Percentiles rank a stretch among this genome's conserved stretches.
phyloP scores from a whole-genome alignment of 2,797 vertebrate genomes.

The Ateles fusciceps region DNA sequence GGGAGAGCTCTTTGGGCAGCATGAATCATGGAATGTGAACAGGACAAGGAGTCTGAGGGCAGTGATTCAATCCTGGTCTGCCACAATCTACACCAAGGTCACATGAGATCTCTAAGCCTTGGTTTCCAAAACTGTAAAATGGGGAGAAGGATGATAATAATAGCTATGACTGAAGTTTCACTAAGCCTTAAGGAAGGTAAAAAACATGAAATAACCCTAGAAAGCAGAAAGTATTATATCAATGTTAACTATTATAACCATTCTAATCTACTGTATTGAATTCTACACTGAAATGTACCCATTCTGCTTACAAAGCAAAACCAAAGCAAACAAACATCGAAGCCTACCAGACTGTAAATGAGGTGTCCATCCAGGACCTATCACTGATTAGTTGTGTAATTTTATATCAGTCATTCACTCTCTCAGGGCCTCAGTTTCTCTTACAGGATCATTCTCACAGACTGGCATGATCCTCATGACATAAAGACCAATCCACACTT shows the following conservation, averaged over 20 bases:
- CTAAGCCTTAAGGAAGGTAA: neutral
- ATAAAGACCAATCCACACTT: neutral
- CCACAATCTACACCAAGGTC: neutral
- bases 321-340: neutral
- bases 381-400: neutral
- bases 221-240: neutral
- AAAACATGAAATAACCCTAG: neutral
- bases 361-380: neutral
- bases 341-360: neutral
- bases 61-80: neutral
- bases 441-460: neutral
- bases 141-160: neutral
- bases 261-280: neutral
- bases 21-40: neutral
- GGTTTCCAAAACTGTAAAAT: neutral
- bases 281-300: neutral
- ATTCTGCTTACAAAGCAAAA: neutral
- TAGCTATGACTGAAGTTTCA: neutral
- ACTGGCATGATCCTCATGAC: neutral
- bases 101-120: neutral
- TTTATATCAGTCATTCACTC: neutral
- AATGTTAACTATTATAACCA: neutral
- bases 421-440: neutral
- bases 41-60: neutral
- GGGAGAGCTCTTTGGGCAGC: neutral